Evolutionary conservation across 2,888 invertebrate species (phyloP).

Genomic region (Melieria crassipennis): DNA sequence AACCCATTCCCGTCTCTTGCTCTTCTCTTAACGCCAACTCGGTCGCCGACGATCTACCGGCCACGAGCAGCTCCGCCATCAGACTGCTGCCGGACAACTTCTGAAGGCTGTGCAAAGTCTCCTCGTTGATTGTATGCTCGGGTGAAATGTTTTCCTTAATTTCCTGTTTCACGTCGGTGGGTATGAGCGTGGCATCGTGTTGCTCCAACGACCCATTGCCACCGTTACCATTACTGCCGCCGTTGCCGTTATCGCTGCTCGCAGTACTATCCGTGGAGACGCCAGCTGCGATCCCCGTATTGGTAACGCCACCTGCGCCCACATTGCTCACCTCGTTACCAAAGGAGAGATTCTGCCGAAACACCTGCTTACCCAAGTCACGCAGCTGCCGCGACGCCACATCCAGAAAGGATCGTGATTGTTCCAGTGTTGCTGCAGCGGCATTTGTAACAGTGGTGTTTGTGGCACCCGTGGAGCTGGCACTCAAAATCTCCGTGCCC

Average conservation of each 20-base stretch:
- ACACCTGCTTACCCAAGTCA: conserved; percentile 63
- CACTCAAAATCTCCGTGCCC: conserved; percentile 47
- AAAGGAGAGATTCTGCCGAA: conserved; percentile 62
- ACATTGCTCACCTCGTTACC: conserved; percentile 47
- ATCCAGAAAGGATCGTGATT: conserved; percentile 57
- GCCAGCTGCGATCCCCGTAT: conserved; percentile 29
- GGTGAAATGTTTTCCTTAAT: conserved; percentile 74
- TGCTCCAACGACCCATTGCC: conserved; percentile 43
- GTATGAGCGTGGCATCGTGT: conserved; percentile 66
- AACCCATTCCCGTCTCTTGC: conserved; percentile 12
- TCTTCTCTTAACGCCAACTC: background rate
- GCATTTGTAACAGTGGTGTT: conserved; percentile 42
- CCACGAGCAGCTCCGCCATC: no score
- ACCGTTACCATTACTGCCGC: conserved; percentile 23
- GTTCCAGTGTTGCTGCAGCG: conserved; percentile 45
- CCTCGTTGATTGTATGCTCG: conserved; percentile 69
- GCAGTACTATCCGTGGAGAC: background rate
- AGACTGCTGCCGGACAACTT: conserved; percentile 49
- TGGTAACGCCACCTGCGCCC: conserved; percentile 24
- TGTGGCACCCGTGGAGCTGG: conserved; percentile 42
- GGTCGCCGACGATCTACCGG: no score
- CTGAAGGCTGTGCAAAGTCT: conserved; percentile 54
- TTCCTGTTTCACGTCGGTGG: conserved; percentile 69
- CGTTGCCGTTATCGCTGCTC: conserved; percentile 8
- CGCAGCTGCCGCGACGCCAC: conserved; percentile 61